phyloP scores from a whole-genome alignment of 1,140 invertebrate species.

The Cydia splendana region DNA sequence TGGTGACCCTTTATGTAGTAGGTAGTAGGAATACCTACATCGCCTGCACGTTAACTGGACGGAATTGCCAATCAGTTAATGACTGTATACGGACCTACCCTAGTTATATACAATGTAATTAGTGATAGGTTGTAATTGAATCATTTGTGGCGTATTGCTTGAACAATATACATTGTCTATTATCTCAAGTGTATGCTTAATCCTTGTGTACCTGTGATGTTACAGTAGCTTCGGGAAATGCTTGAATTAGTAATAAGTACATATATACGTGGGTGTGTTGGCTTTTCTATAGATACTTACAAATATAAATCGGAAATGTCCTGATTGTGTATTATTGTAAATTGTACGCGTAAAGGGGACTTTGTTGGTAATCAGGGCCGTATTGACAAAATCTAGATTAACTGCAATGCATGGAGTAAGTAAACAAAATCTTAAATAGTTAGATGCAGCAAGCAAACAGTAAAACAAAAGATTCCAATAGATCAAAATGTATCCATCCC shows the following conservation, averaged over 20 bases:
- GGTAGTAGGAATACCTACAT: background rate
- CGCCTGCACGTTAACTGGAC: slow-evolving; percentile 37
- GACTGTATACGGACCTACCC: slow-evolving; percentile 39
- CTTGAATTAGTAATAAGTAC: background rate
- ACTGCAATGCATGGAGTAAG: too few relatives aligned
- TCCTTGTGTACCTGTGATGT: background rate
- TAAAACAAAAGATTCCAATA: too few relatives aligned
- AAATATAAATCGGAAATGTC: too few relatives aligned
- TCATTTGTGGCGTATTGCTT: background rate
- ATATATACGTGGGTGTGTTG: background rate
- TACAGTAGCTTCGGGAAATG: background rate
- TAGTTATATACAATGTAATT: slow-evolving; percentile 29
- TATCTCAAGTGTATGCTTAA: slow-evolving; percentile 36
- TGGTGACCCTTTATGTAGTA: background rate
- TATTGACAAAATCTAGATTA: too few relatives aligned
- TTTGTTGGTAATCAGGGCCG: too few relatives aligned
- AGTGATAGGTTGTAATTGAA: slow-evolving; percentile 18
- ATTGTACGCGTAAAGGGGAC: too few relatives aligned
- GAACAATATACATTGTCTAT: slow-evolving; percentile 28
- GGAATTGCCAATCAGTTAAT: slow-evolving; percentile 57
- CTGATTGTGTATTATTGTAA: too few relatives aligned
- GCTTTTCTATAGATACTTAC: background rate
- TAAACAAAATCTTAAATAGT: too few relatives aligned
- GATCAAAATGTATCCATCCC: too few relatives aligned
- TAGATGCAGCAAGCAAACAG: too few relatives aligned